Evolutionary conservation across 2,888 invertebrate species (phyloP), one percentile per base, ranked within the genome.

Genomic region (Dryocosmus kuriphilus): DNA sequence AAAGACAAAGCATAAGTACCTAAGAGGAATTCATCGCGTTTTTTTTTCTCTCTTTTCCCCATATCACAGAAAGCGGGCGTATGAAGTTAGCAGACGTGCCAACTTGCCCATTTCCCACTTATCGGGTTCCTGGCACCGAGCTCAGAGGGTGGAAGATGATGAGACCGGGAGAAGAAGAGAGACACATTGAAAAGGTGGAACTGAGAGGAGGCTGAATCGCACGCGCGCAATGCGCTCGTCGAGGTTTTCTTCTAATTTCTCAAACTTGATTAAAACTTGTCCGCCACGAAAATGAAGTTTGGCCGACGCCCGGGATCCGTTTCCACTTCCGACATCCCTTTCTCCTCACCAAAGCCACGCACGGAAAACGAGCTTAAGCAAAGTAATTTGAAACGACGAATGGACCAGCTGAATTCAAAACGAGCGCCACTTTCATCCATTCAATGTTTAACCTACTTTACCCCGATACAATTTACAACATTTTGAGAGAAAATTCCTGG

Each of bases 201-300:
- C 8, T 51, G 7, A n/a, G 51, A 38, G 51, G 67, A 11, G 65
- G 55, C 35, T 55, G 27, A 74, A 75, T 77, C 76, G 79, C 51
- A 38, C 75, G 65, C 67, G 67, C 67, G 67, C 41, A 71, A 32
- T 76, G 74, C 62, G 76, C 80, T 81, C 78, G 78, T 80, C 81
- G 82, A 83, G 86, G 86, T 86, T 88, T 88, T 88, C 86, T 86
- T 88, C 88, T 89, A 89, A 89, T 89, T 89, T 86, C 85, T 84
- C 85, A 83, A 89, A 89, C 88, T 89, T 89, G 88, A 89, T 89
- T 89, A 89, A 89, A 89, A 89, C 89, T 89, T 88, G 88, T 86
- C 81, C 86, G 83, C 85, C 85, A 86, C 87, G 87, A 88, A 86
- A 88, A 89, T 88, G 83, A 88, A 87, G 87, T 88, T 89, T 86